Evolutionary conservation across 2,113 vertebrate species (phyloP).

Genomic region (Scytalopus superciliaris): DNA sequence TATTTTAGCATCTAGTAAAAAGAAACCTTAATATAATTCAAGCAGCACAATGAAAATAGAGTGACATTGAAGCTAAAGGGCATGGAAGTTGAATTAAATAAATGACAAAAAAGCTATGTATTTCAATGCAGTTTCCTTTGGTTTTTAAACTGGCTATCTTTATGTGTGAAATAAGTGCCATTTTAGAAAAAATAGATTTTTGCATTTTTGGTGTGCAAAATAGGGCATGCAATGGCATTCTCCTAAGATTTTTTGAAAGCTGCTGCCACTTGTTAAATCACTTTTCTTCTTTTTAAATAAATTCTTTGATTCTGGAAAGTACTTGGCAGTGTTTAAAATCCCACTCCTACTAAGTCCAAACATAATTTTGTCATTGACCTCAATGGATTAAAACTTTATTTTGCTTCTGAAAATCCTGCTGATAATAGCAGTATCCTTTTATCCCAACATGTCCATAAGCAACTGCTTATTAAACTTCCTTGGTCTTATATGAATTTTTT

Average conservation of each 20-base stretch:
- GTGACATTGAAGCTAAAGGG: background rate
- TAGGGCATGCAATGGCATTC: background rate
- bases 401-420: background rate
- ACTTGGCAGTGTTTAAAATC: background rate
- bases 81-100: background rate
- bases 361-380: background rate
- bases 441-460: background rate
- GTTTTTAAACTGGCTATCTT: background rate
- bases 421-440: background rate
- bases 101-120: background rate
- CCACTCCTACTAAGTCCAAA: background rate
- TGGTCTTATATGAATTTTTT: background rate
- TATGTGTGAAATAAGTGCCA: background rate
- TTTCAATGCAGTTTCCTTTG: background rate
- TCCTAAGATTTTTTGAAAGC: background rate
- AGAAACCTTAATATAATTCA: conserved; percentile 23
- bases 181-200: background rate
- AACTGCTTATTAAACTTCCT: background rate
- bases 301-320: background rate
- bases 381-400: background rate
- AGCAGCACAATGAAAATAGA: background rate
- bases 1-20: conserved; percentile 42
- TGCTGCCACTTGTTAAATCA: background rate
- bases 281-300: background rate
- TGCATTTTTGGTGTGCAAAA: background rate